Conservation (phyloP, 2,797 vertebrate species). For the Acanthurus leucopareius region DNA sequence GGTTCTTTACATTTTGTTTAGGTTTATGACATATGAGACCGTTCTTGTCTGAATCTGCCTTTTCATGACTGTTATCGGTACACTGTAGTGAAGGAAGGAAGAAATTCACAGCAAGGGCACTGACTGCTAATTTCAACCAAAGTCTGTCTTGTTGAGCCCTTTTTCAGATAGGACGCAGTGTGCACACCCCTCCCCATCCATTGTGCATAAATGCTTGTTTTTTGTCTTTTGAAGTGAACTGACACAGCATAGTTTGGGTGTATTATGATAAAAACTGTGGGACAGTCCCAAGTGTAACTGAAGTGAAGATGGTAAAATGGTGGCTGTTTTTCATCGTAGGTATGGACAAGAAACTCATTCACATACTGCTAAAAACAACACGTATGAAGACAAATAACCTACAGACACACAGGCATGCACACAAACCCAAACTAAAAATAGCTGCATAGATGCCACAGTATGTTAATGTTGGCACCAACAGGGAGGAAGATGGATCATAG, state of each 20-base stretch:
- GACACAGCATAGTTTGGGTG: slow-evolving; percentile 5
- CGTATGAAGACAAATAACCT: slow-evolving; percentile 56
- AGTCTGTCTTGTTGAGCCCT: no score
- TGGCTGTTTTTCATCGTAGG: slow-evolving; percentile 27
- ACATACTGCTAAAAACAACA: slow-evolving; percentile 34
- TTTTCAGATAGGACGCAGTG: no score
- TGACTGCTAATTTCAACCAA: no score
- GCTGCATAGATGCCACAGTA: slow-evolving; percentile 60
- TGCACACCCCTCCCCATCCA: no score
- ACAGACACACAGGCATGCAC: slow-evolving; percentile 24
- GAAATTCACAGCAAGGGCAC: no score
- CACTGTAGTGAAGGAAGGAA: no score
- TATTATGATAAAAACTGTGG: slow-evolving; percentile 22
- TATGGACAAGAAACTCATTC: slow-evolving; percentile 43
- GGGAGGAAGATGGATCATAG: slow-evolving; percentile 76
- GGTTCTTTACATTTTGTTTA: no score
- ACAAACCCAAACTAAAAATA: slow-evolving; percentile 73
- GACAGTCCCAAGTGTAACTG: not conserved
- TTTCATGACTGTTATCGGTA: no score
- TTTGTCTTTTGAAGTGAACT: slow-evolving; percentile 6
- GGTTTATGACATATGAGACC: no score
- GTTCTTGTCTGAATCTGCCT: no score
- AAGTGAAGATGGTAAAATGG: not conserved
- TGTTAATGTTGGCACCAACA: slow-evolving; percentile 67
- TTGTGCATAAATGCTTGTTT: no score